Percentiles rank a stretch among this genome's conserved stretches.
These are phyloP conservation scores for Julus scanicus DNA, from an alignment of 2,888 invertebrate genomes.

Conservation along the genomic window DNA sequence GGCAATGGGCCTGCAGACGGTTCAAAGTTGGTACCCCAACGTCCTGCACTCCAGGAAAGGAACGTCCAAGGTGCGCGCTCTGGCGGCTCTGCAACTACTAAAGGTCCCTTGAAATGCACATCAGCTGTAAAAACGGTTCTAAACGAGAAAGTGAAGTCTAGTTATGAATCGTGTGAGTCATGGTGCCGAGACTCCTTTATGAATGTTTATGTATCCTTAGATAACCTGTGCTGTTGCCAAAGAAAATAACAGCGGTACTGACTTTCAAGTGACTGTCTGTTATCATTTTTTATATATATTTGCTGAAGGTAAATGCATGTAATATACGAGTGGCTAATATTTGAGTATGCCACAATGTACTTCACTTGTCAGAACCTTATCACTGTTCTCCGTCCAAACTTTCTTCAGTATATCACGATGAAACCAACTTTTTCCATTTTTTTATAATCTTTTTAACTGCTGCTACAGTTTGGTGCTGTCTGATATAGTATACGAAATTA, in stretches of 20 bases:
- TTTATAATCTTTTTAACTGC: too few species aligned
- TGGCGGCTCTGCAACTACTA: constrained; percentile 17
- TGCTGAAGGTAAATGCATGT: neutral
- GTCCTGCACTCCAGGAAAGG: neutral
- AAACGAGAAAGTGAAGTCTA: neutral
- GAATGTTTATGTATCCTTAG: neutral
- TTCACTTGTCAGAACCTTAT: neutral
- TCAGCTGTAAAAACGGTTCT: neutral
- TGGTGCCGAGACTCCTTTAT: neutral
- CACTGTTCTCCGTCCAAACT: neutral
- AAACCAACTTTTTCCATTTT: neutral
- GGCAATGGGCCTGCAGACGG: neutral
- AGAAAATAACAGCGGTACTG: neutral
- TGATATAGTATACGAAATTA: too few species aligned
- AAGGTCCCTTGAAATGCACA: neutral
- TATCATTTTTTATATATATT: neutral
- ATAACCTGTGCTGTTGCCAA: constrained; percentile 46
- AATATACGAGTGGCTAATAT: constrained; percentile 10
- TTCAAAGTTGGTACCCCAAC: neutral
- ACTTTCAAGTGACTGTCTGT: neutral
- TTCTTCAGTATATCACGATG: neutral
- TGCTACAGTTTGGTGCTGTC: too few species aligned
- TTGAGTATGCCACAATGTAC: neutral
- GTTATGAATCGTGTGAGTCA: neutral
- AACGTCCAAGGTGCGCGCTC: too few species aligned